phyloP scores from a whole-genome alignment of 1,140 invertebrate genomes.

The Drosophila pallidifrons region DNA sequence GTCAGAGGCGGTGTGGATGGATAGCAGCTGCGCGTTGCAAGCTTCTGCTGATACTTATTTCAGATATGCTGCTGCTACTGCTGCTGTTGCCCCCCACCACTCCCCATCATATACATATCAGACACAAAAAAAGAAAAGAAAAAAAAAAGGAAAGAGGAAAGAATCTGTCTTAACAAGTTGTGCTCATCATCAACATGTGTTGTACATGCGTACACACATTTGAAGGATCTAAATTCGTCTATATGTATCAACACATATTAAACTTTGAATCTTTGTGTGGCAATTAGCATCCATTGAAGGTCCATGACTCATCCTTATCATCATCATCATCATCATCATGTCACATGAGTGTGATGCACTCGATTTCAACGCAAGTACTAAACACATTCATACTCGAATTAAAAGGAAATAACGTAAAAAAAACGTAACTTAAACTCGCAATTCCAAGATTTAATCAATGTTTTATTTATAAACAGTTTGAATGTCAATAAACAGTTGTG shows the following conservation, averaged over 20 bases:
- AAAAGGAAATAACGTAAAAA: not conserved
- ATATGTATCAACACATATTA: not conserved
- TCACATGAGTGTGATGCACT: constrained; percentile 3
- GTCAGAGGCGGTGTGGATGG: constrained; percentile 3
- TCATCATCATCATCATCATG: not conserved
- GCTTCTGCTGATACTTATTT: constrained; percentile 34
- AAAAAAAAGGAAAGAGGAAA: no score
- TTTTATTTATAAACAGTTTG: constrained; percentile 14
- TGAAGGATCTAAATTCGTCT: constrained; percentile 8
- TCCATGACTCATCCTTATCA: not conserved
- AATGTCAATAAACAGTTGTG: constrained; percentile 40
- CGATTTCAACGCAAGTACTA: constrained; percentile 9
- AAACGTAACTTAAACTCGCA: not conserved
- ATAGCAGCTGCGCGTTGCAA: constrained; percentile 55
- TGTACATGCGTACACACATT: not conserved
- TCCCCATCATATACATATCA: not conserved
- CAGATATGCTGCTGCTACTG: constrained; percentile 29
- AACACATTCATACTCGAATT: not conserved
- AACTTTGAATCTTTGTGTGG: constrained; percentile 4
- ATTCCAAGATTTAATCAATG: constrained; percentile 28
- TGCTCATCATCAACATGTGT: constrained; percentile 16
- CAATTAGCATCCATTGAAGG: constrained; percentile 14
- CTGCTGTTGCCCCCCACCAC: not conserved
- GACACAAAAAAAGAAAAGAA: not conserved
- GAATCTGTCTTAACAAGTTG: constrained; percentile 14